Evolutionary conservation across 1,140 invertebrate species (phyloP).

Genomic region (Phthorimaea operculella): DNA sequence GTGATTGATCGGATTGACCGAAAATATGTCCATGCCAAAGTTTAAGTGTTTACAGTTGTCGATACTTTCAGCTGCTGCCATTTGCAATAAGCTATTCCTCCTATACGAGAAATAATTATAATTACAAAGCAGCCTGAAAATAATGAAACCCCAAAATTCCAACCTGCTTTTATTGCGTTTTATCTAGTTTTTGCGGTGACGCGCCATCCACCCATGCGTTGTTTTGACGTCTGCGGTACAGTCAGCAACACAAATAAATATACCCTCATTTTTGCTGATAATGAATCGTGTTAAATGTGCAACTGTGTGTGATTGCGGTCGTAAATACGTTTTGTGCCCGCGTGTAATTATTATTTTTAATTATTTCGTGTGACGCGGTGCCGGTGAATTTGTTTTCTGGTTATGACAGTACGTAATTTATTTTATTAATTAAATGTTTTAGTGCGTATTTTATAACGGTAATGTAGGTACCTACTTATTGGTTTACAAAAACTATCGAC

Average conservation of each 20-base stretch:
- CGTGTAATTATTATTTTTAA: conserved; percentile 60
- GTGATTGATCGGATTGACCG: no score
- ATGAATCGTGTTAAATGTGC: conserved; percentile 53
- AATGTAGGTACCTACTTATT: no score
- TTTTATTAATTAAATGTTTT: no score
- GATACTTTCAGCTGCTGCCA: no score
- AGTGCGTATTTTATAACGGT: no score
- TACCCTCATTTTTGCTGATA: conserved; percentile 63
- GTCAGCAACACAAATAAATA: conserved; percentile 43
- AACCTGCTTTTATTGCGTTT: conserved; percentile 21
- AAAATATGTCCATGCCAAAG: no score
- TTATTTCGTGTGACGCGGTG: conserved; percentile 17
- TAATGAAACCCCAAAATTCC: conserved; percentile 13
- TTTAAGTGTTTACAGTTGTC: no score
- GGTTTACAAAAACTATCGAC: no score
- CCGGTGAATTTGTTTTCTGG: background rate
- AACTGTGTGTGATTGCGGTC: conserved; percentile 60
- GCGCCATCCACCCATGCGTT: conserved; percentile 30
- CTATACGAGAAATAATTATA: no score
- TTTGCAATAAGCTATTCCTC: no score
- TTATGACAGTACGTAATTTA: background rate
- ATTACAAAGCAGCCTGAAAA: background rate
- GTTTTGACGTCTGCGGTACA: conserved; percentile 46
- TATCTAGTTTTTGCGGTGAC: conserved; percentile 59
- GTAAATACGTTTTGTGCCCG: conserved; percentile 41